Conservation (phyloP, 2,888 invertebrate genomes). For the Tiliacea citrago region DNA sequence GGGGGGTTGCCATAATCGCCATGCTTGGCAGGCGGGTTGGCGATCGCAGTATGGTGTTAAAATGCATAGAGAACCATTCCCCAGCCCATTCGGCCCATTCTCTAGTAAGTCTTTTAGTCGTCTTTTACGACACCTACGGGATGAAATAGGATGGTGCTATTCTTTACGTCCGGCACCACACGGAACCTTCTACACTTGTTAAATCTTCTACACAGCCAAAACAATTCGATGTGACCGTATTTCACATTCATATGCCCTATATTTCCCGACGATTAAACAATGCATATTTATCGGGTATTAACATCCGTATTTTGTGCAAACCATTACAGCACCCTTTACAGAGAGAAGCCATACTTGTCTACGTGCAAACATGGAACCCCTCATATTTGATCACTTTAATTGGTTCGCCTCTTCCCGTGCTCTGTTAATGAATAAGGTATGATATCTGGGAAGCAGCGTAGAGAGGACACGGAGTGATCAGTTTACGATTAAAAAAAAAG, state of each 20-base stretch:
- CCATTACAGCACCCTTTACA: conserved; percentile 47
- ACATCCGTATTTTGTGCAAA: conserved; percentile 40
- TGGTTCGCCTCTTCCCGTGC: conserved; percentile 74
- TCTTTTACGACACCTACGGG: too few relatives aligned
- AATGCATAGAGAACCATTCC: too few relatives aligned
- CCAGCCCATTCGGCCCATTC: too few relatives aligned
- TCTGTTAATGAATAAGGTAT: conserved; percentile 77
- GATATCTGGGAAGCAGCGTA: conserved; percentile 55
- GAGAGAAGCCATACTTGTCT: conserved; percentile 57
- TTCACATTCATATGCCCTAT: conserved; percentile 13
- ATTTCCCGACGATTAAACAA: conserved; percentile 53
- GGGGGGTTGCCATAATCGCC: too few relatives aligned
- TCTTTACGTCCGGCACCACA: too few relatives aligned
- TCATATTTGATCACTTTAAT: conserved; percentile 81
- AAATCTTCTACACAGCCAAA: not conserved
- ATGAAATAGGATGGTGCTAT: too few relatives aligned
- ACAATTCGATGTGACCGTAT: not conserved
- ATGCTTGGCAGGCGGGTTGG: too few relatives aligned
- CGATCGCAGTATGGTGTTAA: too few relatives aligned
- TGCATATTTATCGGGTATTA: conserved; percentile 61
- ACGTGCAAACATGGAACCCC: conserved; percentile 62
- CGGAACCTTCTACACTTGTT: too few relatives aligned
- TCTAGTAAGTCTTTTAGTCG: too few relatives aligned
- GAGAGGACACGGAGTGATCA: conserved; percentile 35
- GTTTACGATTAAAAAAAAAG: not conserved